phyloP scores from a whole-genome alignment of 2,113 vertebrate genomes.

The Cricetomys ansorgei region DNA sequence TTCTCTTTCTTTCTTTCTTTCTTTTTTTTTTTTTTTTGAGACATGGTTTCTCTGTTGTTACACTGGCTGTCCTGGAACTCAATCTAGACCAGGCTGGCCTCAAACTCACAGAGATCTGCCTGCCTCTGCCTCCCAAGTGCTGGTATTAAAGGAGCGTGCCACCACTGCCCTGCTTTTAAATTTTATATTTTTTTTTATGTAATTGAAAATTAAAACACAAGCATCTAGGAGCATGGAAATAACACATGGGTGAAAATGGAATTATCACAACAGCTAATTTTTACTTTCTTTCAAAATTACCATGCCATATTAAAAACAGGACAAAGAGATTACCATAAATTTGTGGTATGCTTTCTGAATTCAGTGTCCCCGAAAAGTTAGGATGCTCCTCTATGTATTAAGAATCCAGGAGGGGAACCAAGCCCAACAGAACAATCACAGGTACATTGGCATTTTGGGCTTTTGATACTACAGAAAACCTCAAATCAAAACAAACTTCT shows the following conservation, averaged over 20 bases:
- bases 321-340: too few species aligned
- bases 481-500: background rate
- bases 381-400: too few species aligned
- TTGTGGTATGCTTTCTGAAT: background rate
- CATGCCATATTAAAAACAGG: background rate
- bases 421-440: background rate
- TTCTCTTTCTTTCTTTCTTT: too few species aligned
- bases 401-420: background rate
- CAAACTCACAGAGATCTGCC: too few species aligned
- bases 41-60: too few species aligned
- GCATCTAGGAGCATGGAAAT: too few species aligned
- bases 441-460: background rate
- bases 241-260: accelerated
- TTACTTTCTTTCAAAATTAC: background rate
- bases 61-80: too few species aligned
- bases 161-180: too few species aligned
- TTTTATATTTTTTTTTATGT: background rate
- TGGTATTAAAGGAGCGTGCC: too few species aligned
- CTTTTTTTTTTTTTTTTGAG: too few species aligned
- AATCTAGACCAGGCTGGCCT: too few species aligned
- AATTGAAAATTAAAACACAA: background rate
- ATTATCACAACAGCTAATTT: background rate
- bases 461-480: background rate
- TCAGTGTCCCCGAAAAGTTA: accelerated
- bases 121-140: too few species aligned